Conservation (phyloP, 2,113 vertebrate species). For the Microtus richardsoni region DNA sequence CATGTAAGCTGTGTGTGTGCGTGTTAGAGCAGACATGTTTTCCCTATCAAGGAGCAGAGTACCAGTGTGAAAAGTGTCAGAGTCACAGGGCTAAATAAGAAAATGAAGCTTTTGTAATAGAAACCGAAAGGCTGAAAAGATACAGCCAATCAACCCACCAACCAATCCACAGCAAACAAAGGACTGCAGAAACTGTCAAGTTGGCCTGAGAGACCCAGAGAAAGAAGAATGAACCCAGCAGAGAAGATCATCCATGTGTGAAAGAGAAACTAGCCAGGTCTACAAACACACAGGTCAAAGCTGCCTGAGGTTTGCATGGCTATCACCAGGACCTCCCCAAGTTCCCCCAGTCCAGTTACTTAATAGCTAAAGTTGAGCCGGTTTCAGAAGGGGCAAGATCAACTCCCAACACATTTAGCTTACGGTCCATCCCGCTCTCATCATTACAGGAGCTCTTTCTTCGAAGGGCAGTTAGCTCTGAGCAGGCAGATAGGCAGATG, state of each 20-base stretch:
- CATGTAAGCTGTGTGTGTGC: background rate
- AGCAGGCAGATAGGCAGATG: background rate
- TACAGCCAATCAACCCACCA: background rate
- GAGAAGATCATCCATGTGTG: background rate
- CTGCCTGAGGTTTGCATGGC: background rate
- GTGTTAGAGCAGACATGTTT: background rate
- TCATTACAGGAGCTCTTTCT: background rate
- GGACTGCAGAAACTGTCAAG: background rate
- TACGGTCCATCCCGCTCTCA: background rate
- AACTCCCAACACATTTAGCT: background rate
- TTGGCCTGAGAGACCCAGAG: background rate
- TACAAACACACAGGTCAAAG: background rate
- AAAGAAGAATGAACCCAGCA: background rate
- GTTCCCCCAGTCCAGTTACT: background rate
- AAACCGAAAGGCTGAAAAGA: background rate
- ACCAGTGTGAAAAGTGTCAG: background rate
- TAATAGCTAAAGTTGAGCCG: background rate
- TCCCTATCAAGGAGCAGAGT: background rate
- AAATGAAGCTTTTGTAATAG: background rate
- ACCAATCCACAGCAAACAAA: background rate
- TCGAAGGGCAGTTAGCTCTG: background rate
- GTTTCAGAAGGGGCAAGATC: background rate
- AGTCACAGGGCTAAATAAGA: no score
- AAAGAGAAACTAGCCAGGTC: background rate
- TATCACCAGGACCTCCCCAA: background rate